Conservation (phyloP, 2,113 vertebrate species). For the Sardina pilchardus region DNA sequence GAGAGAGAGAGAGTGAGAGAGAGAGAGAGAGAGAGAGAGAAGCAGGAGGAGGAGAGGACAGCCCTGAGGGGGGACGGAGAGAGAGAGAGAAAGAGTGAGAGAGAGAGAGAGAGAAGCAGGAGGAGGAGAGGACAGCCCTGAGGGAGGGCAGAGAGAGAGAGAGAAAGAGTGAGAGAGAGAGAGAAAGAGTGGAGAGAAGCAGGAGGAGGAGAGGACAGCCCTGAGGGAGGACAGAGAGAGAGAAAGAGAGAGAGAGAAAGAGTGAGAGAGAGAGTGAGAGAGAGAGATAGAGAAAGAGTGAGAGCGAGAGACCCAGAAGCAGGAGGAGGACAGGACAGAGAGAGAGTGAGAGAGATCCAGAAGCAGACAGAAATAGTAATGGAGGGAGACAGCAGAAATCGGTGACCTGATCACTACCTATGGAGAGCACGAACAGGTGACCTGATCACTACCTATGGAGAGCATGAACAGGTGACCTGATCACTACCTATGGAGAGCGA, state of each 20-base stretch:
- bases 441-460: neutral
- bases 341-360: neutral
- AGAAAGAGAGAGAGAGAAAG: too few species aligned
- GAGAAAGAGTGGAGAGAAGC: too few species aligned
- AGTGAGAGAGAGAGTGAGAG: neutral
- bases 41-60: neutral
- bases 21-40: too few species aligned
- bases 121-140: too few species aligned
- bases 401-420: neutral
- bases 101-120: neutral
- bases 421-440: neutral
- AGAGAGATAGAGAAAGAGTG: neutral
- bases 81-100: neutral
- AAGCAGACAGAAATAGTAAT: too few species aligned
- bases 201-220: neutral
- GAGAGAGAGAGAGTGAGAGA: neutral
- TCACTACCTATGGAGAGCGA: neutral
- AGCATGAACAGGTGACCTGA: neutral
- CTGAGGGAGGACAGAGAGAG: neutral
- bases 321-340: too few species aligned
- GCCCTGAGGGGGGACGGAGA: neutral
- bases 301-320: neutral
- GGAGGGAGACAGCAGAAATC: too few species aligned
- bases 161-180: neutral
- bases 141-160: neutral